Evolutionary conservation across 2,797 vertebrate species (phyloP), one percentile per base, ranked within the genome.

Genomic region (Pseudocheirus occidentalis): DNA sequence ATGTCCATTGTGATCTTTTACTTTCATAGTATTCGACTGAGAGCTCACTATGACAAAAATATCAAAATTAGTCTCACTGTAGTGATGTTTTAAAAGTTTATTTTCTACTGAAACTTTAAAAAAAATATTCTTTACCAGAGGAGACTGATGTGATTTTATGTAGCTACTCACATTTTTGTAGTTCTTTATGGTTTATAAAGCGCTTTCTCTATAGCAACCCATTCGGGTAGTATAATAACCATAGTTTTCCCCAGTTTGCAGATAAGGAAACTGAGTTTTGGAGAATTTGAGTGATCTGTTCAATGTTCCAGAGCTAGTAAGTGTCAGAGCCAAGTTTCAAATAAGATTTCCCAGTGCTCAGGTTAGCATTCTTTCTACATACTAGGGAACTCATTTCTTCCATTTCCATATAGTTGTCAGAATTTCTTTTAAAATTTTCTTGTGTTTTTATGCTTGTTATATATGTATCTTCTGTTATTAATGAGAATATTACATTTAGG

Each of bases 281-380:
- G 28, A 90, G 40, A 94, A 95, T 40, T 96, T 95, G 94, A 96
- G 55, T 95, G 90, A 54, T 97, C 73, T 96, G 52, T 95, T 54
- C 34, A 95, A 53, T 73, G n/a, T 96, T 95, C 94, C 93, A 94
- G 94, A 91, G 53, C 90, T 93, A 94, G 52, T 94, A 91, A 94
- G 24, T 93, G 59, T 27, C 93, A 18, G 92, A 92, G 13, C 27
- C 40, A 21, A 62, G 55, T 93, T 95, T 97, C 95, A 95, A 95
- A 93, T 46, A 31, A 87, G n/a, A 27, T 90, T 53, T 96, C 93
- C 55, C 53, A 56, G 56, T 53, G n/a, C 24, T 92, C n/a, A 94
- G 93, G 91, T 95, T 66, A 92, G 57, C 31, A 46, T 50, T 87
- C 40, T 50, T 87, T 50, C 21, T 87, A 24, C 24, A 50, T 50